Percentiles rank a stretch among this genome's conserved stretches.
Evolutionary conservation across 2,113 vertebrate genomes (phyloP).

Genomic region (Brienomyrus longianalis): DNA sequence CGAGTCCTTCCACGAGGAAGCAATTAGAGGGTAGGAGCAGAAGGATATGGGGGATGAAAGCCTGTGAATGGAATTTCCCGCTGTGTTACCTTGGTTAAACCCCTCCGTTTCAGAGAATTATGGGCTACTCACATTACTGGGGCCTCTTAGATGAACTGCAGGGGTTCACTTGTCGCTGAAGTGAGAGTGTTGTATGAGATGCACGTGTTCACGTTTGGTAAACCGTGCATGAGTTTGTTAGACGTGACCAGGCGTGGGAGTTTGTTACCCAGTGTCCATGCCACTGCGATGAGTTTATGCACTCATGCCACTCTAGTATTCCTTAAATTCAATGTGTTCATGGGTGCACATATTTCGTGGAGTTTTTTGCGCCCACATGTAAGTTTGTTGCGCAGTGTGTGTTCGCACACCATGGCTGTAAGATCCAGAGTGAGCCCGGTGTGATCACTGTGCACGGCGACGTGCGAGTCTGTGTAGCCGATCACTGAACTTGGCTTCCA

Average conservation of each 20-base stretch:
- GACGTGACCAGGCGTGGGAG: background rate
- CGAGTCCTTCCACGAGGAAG: background rate
- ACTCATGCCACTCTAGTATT: background rate
- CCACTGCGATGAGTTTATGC: background rate
- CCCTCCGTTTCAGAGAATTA: background rate
- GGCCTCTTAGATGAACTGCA: background rate
- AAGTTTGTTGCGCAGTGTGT: background rate
- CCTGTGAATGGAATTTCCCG: background rate
- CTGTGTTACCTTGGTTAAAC: background rate
- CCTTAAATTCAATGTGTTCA: background rate
- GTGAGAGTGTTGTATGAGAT: background rate
- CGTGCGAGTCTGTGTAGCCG: background rate
- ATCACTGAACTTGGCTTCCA: background rate
- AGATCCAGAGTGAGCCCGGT: background rate
- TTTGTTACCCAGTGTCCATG: background rate
- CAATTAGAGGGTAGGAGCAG: background rate
- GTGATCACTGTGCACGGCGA: background rate
- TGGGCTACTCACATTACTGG: background rate
- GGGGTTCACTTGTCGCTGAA: background rate
- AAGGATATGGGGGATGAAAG: background rate
- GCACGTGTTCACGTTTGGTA: background rate
- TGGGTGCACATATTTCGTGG: background rate
- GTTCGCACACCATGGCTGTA: background rate
- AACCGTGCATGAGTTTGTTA: background rate
- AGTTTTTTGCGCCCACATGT: background rate